phyloP scores from a whole-genome alignment of 2,797 vertebrate species.

The Cuculus canorus region DNA sequence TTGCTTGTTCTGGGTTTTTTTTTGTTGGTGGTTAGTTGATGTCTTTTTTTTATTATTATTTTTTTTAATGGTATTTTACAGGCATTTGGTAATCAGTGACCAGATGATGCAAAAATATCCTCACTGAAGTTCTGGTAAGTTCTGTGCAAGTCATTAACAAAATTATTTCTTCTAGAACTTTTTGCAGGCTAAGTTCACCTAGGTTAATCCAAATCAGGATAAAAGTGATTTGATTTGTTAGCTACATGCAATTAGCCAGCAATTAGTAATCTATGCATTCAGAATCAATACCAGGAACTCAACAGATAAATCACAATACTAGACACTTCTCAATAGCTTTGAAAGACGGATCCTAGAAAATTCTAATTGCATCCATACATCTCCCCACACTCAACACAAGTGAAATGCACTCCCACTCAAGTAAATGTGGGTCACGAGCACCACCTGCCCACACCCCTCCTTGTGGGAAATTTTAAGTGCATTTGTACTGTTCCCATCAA shows the following conservation, averaged over 20 bases:
- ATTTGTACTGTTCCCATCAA: background rate
- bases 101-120: background rate
- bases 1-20: background rate
- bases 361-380: background rate
- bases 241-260: background rate
- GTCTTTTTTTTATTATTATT: too few species aligned
- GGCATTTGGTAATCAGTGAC: background rate
- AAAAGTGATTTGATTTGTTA: background rate
- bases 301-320: background rate
- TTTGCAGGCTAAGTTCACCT: background rate
- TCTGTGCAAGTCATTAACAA: background rate
- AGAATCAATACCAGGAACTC: background rate
- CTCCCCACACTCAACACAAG: fast-evolving
- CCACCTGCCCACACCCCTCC: background rate
- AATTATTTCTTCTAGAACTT: background rate
- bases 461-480: background rate
- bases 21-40: too few species aligned
- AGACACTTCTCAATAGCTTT: background rate
- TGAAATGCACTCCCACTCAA: background rate
- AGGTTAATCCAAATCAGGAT: background rate
- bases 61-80: background rate
- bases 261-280: background rate
- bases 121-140: background rate
- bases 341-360: background rate
- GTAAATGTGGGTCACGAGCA: background rate